These are phyloP conservation scores for Chascanopsetta lugubris DNA, from an alignment of 2,113 vertebrate species.

Conservation along the genomic window DNA sequence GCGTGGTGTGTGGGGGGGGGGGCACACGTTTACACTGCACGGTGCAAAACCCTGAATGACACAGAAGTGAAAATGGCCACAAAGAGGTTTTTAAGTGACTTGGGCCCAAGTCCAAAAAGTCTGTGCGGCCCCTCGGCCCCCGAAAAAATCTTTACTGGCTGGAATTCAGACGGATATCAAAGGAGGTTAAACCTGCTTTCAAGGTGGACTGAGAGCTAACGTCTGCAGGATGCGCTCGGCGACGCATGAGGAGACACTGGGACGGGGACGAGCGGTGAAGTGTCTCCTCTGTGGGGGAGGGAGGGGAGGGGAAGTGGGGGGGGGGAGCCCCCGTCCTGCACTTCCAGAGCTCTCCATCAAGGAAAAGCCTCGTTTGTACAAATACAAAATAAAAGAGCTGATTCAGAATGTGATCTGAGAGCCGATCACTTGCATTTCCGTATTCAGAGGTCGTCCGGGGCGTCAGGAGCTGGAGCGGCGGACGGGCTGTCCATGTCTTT, in stretches of 20 bases:
- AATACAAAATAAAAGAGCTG: too few species aligned
- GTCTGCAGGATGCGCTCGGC: constrained; percentile 21
- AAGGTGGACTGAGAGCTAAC: constrained; percentile 38
- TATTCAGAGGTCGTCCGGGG: too few species aligned
- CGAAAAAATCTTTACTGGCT: constrained; percentile 19
- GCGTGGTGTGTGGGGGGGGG: too few species aligned
- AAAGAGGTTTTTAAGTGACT: constrained; percentile 43
- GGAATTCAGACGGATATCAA: constrained; percentile 48
- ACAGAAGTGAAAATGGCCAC: not conserved
- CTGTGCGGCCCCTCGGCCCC: constrained; percentile 33
- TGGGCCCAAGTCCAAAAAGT: constrained; percentile 44
- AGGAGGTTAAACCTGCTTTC: constrained; percentile 54
- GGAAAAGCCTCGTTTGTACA: too few species aligned
- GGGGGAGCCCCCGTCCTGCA: too few species aligned
- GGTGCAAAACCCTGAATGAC: constrained; percentile 44
- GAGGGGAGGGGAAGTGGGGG: too few species aligned
- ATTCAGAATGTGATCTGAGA: too few species aligned
- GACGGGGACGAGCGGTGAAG: constrained; percentile 2
- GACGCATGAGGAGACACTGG: constrained; percentile 19
- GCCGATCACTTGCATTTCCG: too few species aligned
- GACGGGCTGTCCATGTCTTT: too few species aligned
- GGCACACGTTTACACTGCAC: constrained; percentile 47
- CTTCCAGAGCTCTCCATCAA: too few species aligned
- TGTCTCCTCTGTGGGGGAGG: too few species aligned
- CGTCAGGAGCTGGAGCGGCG: too few species aligned